A percentile compares a stretch with the other conserved stretches of the same genome.
Conservation (phyloP, 2,113 vertebrate genomes). For the Alligator sinensis region DNA sequence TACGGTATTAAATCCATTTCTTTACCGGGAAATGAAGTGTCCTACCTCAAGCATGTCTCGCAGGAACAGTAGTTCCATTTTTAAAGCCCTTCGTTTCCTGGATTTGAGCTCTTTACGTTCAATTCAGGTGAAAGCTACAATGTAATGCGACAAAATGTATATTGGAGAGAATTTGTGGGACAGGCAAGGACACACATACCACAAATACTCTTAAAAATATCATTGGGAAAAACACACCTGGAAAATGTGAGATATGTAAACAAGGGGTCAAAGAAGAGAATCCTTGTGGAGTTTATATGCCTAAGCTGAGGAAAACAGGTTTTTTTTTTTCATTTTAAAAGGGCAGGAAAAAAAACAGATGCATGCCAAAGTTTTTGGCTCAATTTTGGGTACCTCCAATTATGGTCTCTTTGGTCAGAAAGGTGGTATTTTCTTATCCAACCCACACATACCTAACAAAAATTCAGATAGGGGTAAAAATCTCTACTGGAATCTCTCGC, state of each 20-base stretch:
- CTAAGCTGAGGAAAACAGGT: constrained; percentile 44
- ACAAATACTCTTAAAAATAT: constrained; percentile 38
- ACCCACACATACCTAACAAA: background rate
- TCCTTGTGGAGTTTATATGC: constrained; percentile 3
- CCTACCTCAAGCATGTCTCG: background rate
- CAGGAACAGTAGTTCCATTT: background rate
- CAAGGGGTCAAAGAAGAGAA: constrained; percentile 17
- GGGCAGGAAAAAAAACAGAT: constrained; percentile 35
- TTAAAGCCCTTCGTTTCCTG: background rate
- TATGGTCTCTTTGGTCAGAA: constrained; percentile 10
- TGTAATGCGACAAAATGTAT: background rate
- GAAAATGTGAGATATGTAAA: constrained; percentile 56
- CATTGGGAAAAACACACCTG: background rate
- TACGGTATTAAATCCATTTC: background rate
- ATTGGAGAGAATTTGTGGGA: background rate
- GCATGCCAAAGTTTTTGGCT: background rate
- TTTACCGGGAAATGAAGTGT: background rate
- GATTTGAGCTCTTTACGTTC: background rate
- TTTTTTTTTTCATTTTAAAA: constrained; percentile 25
- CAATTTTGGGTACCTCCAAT: background rate
- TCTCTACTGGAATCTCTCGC: background rate
- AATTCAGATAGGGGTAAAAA: background rate
- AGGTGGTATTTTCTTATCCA: constrained; percentile 11
- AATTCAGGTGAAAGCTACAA: background rate
- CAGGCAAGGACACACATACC: constrained; percentile 21